phyloP scores from a whole-genome alignment of 2,888 invertebrate species.

The Harmothoe impar region DNA sequence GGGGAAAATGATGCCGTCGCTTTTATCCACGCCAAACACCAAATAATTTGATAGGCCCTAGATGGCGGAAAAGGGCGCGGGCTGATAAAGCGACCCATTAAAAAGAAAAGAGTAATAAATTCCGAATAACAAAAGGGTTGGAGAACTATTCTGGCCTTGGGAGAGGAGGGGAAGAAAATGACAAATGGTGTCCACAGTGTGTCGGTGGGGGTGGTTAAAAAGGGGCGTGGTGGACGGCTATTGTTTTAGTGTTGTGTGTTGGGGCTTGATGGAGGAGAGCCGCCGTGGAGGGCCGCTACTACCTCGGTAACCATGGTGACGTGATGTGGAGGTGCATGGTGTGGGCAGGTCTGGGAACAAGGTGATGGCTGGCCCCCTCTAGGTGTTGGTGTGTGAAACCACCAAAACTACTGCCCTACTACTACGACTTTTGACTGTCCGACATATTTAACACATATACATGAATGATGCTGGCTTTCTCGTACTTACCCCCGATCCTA shows the following conservation, averaged over 20 bases:
- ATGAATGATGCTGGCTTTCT: constrained; percentile 63
- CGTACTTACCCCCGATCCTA: constrained; percentile 62
- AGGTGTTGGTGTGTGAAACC: constrained; percentile 47
- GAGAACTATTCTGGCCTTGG: neutral
- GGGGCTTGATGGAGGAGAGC: constrained; percentile 38
- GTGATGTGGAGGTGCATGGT: constrained; percentile 55
- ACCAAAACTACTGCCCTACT: constrained; percentile 53
- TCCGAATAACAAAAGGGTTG: neutral
- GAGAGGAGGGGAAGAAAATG: neutral
- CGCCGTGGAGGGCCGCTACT: neutral
- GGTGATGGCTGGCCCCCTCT: neutral
- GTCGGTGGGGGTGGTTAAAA: neutral
- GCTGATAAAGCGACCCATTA: constrained; percentile 1
- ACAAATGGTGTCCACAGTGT: constrained; percentile 30
- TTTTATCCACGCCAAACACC: constrained; percentile 55
- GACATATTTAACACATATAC: constrained; percentile 59
- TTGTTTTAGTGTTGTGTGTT: constrained; percentile 37
- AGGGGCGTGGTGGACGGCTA: neutral
- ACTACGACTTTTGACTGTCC: constrained; percentile 47
- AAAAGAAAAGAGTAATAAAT: neutral
- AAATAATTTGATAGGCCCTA: constrained; percentile 46
- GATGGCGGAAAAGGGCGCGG: constrained; percentile 12
- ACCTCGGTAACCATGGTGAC: constrained; percentile 33
- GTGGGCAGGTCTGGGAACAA: no score
- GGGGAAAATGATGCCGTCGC: neutral